Base-by-base conservation (phyloP, 2,888 invertebrate genomes). In the Clistopyga incitator region DNA sequence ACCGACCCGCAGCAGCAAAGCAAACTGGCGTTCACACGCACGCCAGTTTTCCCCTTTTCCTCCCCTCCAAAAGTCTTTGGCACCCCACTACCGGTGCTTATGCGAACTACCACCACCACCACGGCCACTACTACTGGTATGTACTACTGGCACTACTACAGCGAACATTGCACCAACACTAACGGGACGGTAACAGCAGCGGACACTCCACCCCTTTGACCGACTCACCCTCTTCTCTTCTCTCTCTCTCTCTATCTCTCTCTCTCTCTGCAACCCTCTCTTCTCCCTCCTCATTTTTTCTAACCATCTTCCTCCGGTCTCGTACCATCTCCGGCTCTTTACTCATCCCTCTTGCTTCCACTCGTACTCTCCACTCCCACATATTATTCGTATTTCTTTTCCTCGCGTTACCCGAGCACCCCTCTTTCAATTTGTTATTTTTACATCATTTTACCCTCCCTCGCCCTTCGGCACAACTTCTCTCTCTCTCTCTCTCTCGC, bases 391-490 rank as follows among this genome's bases (percentile, higher is more conserved):
- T 75, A 72, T 71, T 61, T 78, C 52, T 82, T 77, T 76, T 54
- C 71, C 76, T 82, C 74, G 78, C 83, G 86, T 83, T 85, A 85
- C 86, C 86, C 89, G 85, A 85, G 87, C 87, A 61, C 78, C 87
- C 87, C 84, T 88, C 89, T 91, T 91, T 91, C 90, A 91, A 92
- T 91, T 91, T 89, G 89, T 91, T 92, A 90, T 88, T 91, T 90
- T 90, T 91, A 90, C 90, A 91, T 91, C 89, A 90, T 91, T 91
- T 91, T 89, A 74, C 89, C 84, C 86, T 70, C 59, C 18, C 50
- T 50, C 50, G 18, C 15, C n/a, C 79, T 86, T 23, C 15, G 25
- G 23, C 45, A 56, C 11, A 75, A 75, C 79, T 29, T 67, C 71
- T 79, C 78, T 82, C 83, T 77, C 86, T 61, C 75, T 38, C 10